Percentiles rank a stretch among this genome's conserved stretches.
Evolutionary conservation across 2,113 vertebrate species (phyloP).

Genomic region (Trichechus manatus): DNA sequence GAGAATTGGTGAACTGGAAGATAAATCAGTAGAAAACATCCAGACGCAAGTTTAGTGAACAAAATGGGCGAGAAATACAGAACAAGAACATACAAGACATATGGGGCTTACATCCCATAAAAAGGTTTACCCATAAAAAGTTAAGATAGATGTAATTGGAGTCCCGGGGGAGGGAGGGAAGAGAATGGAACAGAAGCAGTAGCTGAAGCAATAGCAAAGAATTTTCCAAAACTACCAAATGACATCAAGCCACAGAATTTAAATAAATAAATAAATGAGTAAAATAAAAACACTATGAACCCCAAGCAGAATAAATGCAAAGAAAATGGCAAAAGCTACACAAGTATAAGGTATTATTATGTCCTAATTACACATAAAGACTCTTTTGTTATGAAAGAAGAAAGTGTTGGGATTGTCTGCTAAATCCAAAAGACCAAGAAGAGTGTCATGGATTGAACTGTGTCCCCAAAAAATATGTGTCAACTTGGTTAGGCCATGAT

Average conservation of each 20-base stretch:
- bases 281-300: neutral
- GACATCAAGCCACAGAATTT: neutral
- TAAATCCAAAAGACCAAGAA: neutral
- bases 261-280: neutral
- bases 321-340: neutral
- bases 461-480: too few species aligned
- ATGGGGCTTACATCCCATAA: neutral
- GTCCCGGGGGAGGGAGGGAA: neutral
- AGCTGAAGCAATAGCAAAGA: neutral
- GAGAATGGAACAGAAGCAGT: neutral
- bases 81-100: neutral
- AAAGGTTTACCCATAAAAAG: neutral
- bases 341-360: neutral
- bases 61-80: neutral
- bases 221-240: neutral
- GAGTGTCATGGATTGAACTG: neutral
- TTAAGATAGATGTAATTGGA: neutral
- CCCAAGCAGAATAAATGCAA: neutral
- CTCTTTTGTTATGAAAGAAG: neutral
- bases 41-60: neutral
- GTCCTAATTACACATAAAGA: neutral
- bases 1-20: neutral
- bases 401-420: neutral
- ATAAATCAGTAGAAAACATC: slow-evolving; percentile 27
- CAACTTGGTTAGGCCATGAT: too few species aligned